Percentiles rank a stretch among this genome's conserved stretches.
Conservation (phyloP, 2,888 invertebrate species). For the Alitta virens region DNA sequence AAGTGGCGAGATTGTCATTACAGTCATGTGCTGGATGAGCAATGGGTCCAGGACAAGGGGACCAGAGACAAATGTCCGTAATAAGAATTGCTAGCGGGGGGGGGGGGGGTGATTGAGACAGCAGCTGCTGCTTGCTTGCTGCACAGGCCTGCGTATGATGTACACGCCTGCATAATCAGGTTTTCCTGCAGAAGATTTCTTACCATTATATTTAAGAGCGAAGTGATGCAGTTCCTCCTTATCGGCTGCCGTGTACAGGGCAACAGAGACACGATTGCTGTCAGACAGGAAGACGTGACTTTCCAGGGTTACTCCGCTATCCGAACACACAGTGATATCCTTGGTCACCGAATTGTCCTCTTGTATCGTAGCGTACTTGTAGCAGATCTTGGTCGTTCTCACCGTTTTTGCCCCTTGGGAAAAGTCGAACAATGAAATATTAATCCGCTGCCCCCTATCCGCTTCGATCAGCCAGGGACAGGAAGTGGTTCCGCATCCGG, state of each 20-base stretch:
- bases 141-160: too few relatives aligned
- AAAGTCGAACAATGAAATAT: slow-evolving; percentile 22
- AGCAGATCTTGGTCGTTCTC: slow-evolving; percentile 10
- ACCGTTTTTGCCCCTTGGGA: slow-evolving; percentile 5
- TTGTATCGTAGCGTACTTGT: slow-evolving; percentile 11
- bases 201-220: slow-evolving; percentile 15
- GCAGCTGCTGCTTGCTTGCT: too few relatives aligned
- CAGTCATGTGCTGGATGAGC: too few relatives aligned
- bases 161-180: too few relatives aligned
- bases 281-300: slow-evolving; percentile 12
- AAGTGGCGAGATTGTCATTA: too few relatives aligned
- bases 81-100: too few relatives aligned
- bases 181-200: not conserved
- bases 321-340: slow-evolving; percentile 12
- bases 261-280: slow-evolving; percentile 3
- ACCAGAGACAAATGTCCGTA: too few relatives aligned
- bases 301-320: not conserved
- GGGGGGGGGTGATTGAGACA: too few relatives aligned
- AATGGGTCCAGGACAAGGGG: too few relatives aligned
- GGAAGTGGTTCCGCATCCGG: slow-evolving; percentile 16
- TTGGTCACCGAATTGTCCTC: slow-evolving; percentile 9
- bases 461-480: slow-evolving; percentile 24
- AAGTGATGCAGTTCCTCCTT: slow-evolving; percentile 13
- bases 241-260: slow-evolving; percentile 6
- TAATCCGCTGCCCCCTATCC: slow-evolving; percentile 18